These are phyloP conservation scores for Drosophila borborema DNA, from an alignment of 2,888 invertebrate species.

Conservation along the genomic window DNA sequence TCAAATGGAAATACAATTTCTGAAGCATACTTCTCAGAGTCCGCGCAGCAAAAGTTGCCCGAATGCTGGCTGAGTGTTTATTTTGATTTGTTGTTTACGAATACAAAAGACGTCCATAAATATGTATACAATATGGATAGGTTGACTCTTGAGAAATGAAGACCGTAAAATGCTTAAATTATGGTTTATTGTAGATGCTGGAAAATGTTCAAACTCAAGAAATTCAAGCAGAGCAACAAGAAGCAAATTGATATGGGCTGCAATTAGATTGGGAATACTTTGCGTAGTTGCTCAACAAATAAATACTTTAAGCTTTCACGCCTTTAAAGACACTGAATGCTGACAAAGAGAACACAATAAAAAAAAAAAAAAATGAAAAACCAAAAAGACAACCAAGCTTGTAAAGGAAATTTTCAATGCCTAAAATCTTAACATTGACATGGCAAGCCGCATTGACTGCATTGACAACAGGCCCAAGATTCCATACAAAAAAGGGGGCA, in stretches of 20 bases:
- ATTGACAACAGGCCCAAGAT: constrained; percentile 37
- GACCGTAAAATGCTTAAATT: constrained; percentile 33
- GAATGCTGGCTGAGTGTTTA: constrained; percentile 25
- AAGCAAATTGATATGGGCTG: neutral
- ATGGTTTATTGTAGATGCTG: neutral
- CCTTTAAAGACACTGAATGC: constrained; percentile 20
- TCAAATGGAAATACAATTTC: constrained; percentile 20
- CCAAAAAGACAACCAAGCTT: neutral
- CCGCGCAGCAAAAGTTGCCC: constrained; percentile 6
- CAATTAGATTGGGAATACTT: neutral
- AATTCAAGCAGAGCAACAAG: neutral
- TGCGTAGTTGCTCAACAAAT: neutral
- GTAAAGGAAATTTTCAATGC: constrained; percentile 69
- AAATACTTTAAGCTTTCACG: constrained; percentile 3
- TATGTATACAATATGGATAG: constrained; percentile 24
- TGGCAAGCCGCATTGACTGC: constrained; percentile 48
- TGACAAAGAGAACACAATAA: neutral
- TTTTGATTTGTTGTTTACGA: constrained; percentile 27
- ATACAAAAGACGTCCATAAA: constrained; percentile 22
- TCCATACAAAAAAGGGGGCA: constrained; percentile 65
- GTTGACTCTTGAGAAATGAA: constrained; percentile 7
- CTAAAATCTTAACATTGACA: constrained; percentile 80
- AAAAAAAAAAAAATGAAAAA: neutral
- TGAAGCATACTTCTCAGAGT: constrained; percentile 20
- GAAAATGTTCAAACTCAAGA: neutral